Conservation (phyloP, 1,140 invertebrate genomes). For the Holotrichia oblita region DNA sequence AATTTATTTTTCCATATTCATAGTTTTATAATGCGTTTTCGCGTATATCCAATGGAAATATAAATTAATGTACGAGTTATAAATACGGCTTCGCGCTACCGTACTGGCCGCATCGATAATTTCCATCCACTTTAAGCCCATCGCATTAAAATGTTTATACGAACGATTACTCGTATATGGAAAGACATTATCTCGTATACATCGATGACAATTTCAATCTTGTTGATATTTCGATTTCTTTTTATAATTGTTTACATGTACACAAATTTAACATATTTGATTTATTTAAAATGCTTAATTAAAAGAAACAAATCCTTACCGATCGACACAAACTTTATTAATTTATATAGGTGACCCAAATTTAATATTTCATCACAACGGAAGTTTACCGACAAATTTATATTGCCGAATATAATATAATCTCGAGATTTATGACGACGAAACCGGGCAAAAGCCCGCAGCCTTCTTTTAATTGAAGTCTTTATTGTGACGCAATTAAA, state of each 20-base stretch:
- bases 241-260: background rate
- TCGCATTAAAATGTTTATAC: constrained; percentile 3
- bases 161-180: background rate
- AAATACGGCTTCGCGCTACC: background rate
- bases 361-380: too few relatives aligned
- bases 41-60: background rate
- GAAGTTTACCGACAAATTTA: background rate
- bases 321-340: too few relatives aligned
- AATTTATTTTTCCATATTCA: constrained; percentile 3
- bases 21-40: constrained; percentile 6
- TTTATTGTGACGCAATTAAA: constrained; percentile 2
- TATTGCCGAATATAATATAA: background rate
- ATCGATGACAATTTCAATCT: constrained; percentile 9
- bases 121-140: constrained; percentile 1
- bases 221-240: background rate
- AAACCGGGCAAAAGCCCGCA: background rate
- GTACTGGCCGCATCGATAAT: background rate
- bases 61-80: background rate
- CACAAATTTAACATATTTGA: too few relatives aligned
- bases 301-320: too few relatives aligned
- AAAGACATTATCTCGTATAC: background rate
- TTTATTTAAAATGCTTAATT: too few relatives aligned
- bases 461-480: constrained; percentile 11
- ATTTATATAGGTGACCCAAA: too few relatives aligned
- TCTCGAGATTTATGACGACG: background rate